Base-by-base conservation (phyloP, 2,888 invertebrate genomes). In the Nemotelus pantherinus region DNA sequence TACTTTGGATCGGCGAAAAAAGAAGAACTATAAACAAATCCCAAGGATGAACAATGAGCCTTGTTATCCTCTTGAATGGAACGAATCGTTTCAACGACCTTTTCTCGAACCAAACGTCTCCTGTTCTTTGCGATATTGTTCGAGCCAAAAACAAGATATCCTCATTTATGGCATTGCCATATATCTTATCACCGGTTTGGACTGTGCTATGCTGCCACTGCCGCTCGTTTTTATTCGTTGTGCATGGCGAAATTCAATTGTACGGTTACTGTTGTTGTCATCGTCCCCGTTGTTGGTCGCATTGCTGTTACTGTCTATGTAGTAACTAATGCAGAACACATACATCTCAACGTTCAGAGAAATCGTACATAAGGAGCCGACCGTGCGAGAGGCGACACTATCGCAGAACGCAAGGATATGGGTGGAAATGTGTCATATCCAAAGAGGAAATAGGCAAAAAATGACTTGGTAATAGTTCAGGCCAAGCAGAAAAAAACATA, bases 51-150 rank as follows among this genome's bases (percentile, higher is more conserved):
- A 77, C 77, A 77, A 77, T 77, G 57, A 77, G 77, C 68, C 77
- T 77, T 77, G 77, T 77, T 77, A 77, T 77, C 77, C 77, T 77
- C 77, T 77, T 77, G 77, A 68, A 67, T 57, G 58, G 77, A 77
- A 77, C 77, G 77, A 77, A 77, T 77, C 77, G 77, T 68, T 68
- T 68, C 65, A 58, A 77, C 48, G 68, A 77, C 44, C 57, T 55
- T 43, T 48, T 77, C 68, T 76, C 58, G 65, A 48, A 43, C 3
- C 65, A 48, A 50, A 3, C 39, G 44, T 74, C 60, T 57, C 44
- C 53, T 47, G 58, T 39, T 60, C 60, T 47, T 74, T 45, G 10
- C 39, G 25, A 55, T 70, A 70, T 41, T 39, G 55, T 70, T 70
- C 53, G 53, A 43, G 3, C 55, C 53, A 70, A 70, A 70, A 70